Evolutionary conservation across 2,888 invertebrate genomes (phyloP), one percentile per base, ranked within the genome.

Genomic region (Melanophora roralis): DNA sequence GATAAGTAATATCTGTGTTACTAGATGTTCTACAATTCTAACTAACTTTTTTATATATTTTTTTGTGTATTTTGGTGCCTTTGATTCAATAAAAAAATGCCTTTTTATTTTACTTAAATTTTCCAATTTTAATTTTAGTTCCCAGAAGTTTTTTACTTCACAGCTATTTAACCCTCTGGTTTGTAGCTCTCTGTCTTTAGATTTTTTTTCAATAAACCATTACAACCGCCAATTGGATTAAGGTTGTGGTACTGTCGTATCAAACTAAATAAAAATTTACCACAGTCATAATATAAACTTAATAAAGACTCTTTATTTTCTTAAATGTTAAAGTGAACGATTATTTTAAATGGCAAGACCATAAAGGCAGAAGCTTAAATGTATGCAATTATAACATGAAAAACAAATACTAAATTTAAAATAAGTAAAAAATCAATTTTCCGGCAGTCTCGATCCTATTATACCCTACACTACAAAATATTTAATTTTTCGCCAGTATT

Each of bases 251-350:
- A 47, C 55, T 55, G 27, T 38, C 34, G 64, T 40, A 71, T 78
- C 51, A 38, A 68, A 67, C 62, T 65, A 38, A 71, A 71, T 74
- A 79, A 64, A 74, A 74, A 60, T 72, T 51, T 67, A 67, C 71
- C 71, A 75, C 71, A 79, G 51, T 75, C 60, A 71, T 65, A 75
- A 65, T 53, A 60, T 55, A 75, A 75, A 65, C 71, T 79, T 60
- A 60, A 75, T 75, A 79, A 67, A 71, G 65, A 60, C 65, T 74
- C 23, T 73, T 55, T 55, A 64, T 64, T 71, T 75, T 75, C 47
- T 72, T 55, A 75, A 75, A 79, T 67, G 79, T 67, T 71, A 75
- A 71, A 75, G 65, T 75, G 53, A 67, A 47, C 34, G 59, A 55
- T 47, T 55, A 47, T 43, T 43, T 14, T 9, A 60, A 34, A 11